These are phyloP conservation scores for Meteorus cinctellus DNA, from an alignment of 2,888 invertebrate species.

Conservation along the genomic window DNA sequence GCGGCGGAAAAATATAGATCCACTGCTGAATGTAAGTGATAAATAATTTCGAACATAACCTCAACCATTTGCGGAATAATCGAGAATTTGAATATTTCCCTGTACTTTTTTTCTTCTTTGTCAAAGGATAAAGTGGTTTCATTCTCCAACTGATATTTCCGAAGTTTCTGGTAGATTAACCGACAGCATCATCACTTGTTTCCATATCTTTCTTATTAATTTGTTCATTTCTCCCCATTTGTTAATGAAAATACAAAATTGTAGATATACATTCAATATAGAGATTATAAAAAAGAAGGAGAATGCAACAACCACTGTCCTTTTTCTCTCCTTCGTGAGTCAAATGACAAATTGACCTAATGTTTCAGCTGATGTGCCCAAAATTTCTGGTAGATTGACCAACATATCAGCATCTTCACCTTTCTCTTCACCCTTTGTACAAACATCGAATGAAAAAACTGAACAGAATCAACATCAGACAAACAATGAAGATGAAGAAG, in stretches of 20 bases:
- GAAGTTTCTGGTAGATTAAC: too few species aligned
- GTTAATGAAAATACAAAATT: too few species aligned
- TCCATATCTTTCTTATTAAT: too few species aligned
- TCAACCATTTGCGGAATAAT: constrained; percentile 38
- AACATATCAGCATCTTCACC: constrained; percentile 56
- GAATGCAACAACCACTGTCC: too few species aligned
- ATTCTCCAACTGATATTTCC: too few species aligned
- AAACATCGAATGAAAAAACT: constrained; percentile 48
- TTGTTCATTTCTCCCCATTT: too few species aligned
- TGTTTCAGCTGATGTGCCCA: constrained; percentile 54
- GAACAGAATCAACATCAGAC: constrained; percentile 70
- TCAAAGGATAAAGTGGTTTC: too few species aligned
- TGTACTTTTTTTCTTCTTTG: background rate
- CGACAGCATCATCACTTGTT: too few species aligned
- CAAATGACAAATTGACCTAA: background rate
- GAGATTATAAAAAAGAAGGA: too few species aligned
- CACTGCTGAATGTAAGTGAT: constrained; percentile 59
- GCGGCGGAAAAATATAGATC: constrained; percentile 57
- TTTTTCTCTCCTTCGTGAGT: background rate
- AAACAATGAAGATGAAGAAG: constrained; percentile 76
- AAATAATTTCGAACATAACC: constrained; percentile 56
- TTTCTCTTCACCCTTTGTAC: constrained; percentile 44
- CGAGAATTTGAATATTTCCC: background rate
- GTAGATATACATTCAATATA: too few species aligned
- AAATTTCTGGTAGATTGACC: constrained; percentile 62